Percentiles rank a stretch among this genome's conserved stretches.
phyloP scores from a whole-genome alignment of 2,888 invertebrate genomes.

The Choristoneura rosaceana region DNA sequence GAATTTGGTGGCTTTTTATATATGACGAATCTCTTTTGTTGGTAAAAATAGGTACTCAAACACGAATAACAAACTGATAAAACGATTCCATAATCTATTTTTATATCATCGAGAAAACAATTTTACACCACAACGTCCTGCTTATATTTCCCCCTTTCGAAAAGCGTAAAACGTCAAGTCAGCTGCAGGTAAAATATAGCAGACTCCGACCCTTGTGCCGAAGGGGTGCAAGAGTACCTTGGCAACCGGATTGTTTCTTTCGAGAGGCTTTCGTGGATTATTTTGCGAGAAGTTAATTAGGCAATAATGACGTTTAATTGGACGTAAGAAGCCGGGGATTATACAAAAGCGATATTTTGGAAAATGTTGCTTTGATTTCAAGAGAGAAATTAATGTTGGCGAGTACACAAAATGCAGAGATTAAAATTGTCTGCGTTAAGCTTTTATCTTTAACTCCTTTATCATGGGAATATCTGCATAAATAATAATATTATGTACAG shows the following conservation, averaged over 20 bases:
- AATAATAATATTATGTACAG: too few relatives aligned
- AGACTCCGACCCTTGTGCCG: slow-evolving; percentile 34
- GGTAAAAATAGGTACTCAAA: too few relatives aligned
- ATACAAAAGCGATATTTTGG: slow-evolving; percentile 2
- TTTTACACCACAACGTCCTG: neutral
- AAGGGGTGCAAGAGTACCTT: slow-evolving; percentile 33
- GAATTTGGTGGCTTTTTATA: too few relatives aligned
- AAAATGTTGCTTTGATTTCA: neutral
- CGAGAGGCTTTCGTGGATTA: slow-evolving; percentile 33
- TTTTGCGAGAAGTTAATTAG: slow-evolving; percentile 37
- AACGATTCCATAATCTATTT: neutral
- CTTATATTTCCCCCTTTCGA: slow-evolving; percentile 7
- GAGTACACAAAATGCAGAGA: slow-evolving; percentile 1
- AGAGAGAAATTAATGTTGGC: neutral
- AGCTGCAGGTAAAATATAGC: slow-evolving; percentile 40
- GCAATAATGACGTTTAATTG: slow-evolving; percentile 35
- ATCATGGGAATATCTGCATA: too few relatives aligned
- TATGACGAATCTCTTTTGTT: too few relatives aligned
- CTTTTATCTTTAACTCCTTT: too few relatives aligned
- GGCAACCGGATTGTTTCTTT: slow-evolving; percentile 32
- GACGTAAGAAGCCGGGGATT: slow-evolving; percentile 15
- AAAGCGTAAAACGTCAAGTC: slow-evolving; percentile 34
- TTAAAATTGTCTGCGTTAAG: neutral
- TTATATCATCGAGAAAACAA: neutral
- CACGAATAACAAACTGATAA: too few relatives aligned